Evolutionary conservation across 2,113 vertebrate species (phyloP).

Genomic region (Glaucidium brasilianum): DNA sequence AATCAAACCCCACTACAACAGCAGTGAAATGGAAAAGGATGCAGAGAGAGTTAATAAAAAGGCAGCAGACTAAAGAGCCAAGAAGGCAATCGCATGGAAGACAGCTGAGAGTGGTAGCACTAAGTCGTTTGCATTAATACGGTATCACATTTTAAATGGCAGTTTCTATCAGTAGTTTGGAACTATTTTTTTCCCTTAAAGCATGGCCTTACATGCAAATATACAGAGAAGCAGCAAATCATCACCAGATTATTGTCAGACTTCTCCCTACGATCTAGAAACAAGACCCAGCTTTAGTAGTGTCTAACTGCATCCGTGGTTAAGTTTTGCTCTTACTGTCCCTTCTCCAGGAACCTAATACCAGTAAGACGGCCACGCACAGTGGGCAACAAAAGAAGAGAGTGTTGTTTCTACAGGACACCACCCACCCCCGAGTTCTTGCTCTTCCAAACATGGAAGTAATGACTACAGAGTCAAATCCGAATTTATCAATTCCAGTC

Average conservation of each 20-base stretch:
- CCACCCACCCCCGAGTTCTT: neutral
- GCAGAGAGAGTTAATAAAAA: neutral
- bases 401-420: neutral
- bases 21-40: neutral
- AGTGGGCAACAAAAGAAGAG: neutral
- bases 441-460: neutral
- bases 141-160: neutral
- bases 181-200: neutral
- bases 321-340: neutral
- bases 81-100: neutral
- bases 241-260: neutral
- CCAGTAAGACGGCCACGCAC: rapidly evolving
- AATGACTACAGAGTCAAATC: neutral
- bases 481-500: neutral
- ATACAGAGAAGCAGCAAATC: neutral
- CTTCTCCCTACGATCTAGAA: neutral
- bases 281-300: neutral
- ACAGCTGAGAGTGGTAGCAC: neutral
- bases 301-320: neutral
- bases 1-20: neutral
- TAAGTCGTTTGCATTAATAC: neutral
- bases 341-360: neutral
- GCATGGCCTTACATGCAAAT: rapidly evolving
- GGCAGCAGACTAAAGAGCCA: neutral
- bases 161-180: neutral